These are phyloP conservation scores for Hassar affinis DNA, from an alignment of 2,113 vertebrate genomes.

Conservation along the genomic window DNA sequence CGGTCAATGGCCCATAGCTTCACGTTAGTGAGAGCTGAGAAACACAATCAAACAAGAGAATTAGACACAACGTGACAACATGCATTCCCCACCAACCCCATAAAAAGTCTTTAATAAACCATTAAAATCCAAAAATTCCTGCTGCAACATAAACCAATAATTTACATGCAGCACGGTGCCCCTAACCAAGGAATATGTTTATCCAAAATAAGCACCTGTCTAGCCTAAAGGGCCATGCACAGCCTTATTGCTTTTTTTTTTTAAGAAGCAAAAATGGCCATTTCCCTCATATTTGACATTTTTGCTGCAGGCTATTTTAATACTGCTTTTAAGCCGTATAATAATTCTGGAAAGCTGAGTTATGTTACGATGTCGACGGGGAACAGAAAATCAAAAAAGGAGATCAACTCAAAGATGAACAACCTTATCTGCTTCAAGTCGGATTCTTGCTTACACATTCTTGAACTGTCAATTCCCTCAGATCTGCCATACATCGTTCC, in stretches of 20 bases:
- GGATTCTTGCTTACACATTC: not conserved
- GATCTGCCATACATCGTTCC: not conserved
- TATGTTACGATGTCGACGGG: not conserved
- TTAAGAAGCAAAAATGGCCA: not conserved
- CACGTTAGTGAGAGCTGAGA: slow-evolving; percentile 87
- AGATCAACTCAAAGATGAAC: not conserved
- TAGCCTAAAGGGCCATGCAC: not conserved
- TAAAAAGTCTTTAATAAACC: not conserved
- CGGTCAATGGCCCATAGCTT: slow-evolving; percentile 97
- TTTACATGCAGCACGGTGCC: not conserved
- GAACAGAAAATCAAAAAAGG: not conserved
- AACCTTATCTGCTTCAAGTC: not conserved
- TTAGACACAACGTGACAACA: not conserved
- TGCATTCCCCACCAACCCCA: not conserved
- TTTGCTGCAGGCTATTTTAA: not conserved
- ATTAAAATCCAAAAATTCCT: not conserved
- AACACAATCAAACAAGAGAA: slow-evolving; percentile 16
- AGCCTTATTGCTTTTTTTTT: slow-evolving; percentile 5
- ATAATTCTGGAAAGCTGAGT: not conserved
- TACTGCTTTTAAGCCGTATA: not conserved
- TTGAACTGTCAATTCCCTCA: slow-evolving; percentile 8
- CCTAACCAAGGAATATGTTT: not conserved
- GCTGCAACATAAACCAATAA: not conserved
- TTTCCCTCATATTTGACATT: not conserved
- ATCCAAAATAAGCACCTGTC: not conserved